Evolutionary conservation across 2,888 invertebrate species (phyloP).

Genomic region (Marronus borbonicus): DNA sequence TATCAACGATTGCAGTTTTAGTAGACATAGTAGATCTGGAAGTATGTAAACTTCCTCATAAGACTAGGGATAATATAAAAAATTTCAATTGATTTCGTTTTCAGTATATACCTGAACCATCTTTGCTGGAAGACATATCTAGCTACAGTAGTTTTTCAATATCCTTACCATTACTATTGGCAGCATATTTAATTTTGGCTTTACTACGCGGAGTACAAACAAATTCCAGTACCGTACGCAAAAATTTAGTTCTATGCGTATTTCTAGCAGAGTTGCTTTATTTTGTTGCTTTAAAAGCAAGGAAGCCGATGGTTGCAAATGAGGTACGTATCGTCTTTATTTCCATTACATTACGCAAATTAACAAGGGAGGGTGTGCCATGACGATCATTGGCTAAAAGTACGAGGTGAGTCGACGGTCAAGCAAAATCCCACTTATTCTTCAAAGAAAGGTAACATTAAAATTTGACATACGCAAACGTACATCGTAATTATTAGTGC

Average conservation of each 20-base stretch:
- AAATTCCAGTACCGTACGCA: conserved; percentile 94
- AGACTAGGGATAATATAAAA: too few relatives aligned
- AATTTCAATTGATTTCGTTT: not conserved
- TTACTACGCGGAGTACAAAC: conserved; percentile 87
- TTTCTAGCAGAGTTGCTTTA: conserved; percentile 90
- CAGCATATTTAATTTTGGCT: conserved; percentile 86
- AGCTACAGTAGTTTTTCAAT: conserved; percentile 92
- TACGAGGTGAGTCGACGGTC: too few relatives aligned
- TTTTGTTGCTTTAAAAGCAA: conserved; percentile 88
- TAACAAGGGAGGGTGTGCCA: not conserved
- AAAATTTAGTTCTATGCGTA: conserved; percentile 92
- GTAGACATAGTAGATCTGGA: conserved; percentile 93
- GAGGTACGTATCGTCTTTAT: conserved; percentile 75
- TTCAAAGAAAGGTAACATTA: too few relatives aligned
- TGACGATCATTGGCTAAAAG: too few relatives aligned
- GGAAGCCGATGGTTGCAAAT: conserved; percentile 84
- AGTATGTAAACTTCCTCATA: conserved; percentile 69
- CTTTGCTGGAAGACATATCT: conserved; percentile 87
- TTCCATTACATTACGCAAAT: not conserved
- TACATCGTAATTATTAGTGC: too few relatives aligned
- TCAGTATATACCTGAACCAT: conserved; percentile 89
- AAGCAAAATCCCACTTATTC: too few relatives aligned
- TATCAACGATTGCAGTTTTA: conserved; percentile 92
- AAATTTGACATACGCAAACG: too few relatives aligned
- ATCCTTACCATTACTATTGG: conserved; percentile 84